Base-by-base conservation (phyloP, 2,888 invertebrate species). In the Lacanobia wlatinum region DNA sequence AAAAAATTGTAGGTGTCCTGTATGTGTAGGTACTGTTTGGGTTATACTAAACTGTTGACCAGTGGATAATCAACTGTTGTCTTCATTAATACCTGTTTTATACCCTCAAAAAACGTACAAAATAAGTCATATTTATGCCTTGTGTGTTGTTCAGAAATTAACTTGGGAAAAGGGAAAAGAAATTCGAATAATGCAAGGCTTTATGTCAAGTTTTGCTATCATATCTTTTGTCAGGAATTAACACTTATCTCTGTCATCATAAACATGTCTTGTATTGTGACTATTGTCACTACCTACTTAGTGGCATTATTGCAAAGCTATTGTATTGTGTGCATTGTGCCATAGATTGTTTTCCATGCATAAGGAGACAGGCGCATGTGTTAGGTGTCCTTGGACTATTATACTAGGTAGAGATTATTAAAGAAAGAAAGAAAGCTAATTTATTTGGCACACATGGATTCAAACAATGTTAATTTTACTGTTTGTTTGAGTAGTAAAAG, bases 251-350 rank as follows among this genome's bases (percentile, higher is more conserved):
- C 16, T 18, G 7, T 70, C 28, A 70, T 21, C 9, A 50, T 46
- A 56, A n/a, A 56, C 40, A 18, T 21, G n/a, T 43, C 12, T 21
- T 56, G 18, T 38, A 43, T 18, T 50, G 21, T 43, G 50, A 9
- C 14, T 72, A n/a, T 40, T 21, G n/a, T 14, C 16, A 12, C 21
- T 52, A 56, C 8, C 16, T 34, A 18, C 2, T 34, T 21, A 38
- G 23, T 48, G 14, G 12, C 9, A n/a, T n/a, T 63, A 63, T 48
- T 63, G 46, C 5, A 63, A 46, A 40, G 23, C 38, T 14, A 55
- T 63, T 53, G 21, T 65, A 3, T 65, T 65, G 23, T 40, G 16
- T 53, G 34, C 21, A 46, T 46, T 46, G 53, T 70, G 46, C 8
- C 18, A 28, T 18, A 1, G 9, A 8, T 23, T 10, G 14, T 63